phyloP scores from a whole-genome alignment of 2,888 invertebrate genomes.

The Sphaeridia pumilis region DNA sequence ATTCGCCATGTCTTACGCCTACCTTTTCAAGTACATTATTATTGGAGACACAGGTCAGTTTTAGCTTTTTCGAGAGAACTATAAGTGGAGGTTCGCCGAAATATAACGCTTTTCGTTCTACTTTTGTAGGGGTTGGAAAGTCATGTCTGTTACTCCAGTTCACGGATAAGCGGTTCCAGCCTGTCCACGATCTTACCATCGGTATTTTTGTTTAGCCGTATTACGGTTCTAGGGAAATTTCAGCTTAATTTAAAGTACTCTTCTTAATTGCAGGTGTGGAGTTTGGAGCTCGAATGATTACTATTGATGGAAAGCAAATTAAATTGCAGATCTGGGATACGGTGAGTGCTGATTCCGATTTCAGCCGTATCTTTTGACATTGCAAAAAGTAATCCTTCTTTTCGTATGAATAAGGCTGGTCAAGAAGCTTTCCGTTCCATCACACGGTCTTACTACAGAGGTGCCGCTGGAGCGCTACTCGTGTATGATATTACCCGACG shows the following conservation, averaged over 20 bases:
- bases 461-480: slow-evolving; percentile 94
- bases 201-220: no score
- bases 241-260: no score
- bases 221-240: no score
- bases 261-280: slow-evolving; percentile 80
- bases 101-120: no score
- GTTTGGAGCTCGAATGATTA: slow-evolving; percentile 99
- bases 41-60: slow-evolving; percentile 93
- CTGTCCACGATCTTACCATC: slow-evolving; percentile 86
- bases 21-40: slow-evolving; percentile 99
- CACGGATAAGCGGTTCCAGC: slow-evolving; percentile 54
- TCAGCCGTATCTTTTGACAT: no score
- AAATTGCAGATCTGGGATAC: slow-evolving; percentile 99
- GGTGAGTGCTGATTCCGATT: no score
- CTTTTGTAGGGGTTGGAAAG: slow-evolving; percentile 99
- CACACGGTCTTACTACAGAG: slow-evolving; percentile 96
- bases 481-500: slow-evolving; percentile 98
- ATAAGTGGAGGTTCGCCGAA: no score
- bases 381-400: no score
- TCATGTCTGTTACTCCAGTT: slow-evolving; percentile 98
- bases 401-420: no score
- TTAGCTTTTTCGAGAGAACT: no score
- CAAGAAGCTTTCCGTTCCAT: slow-evolving; percentile 85
- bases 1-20: slow-evolving; percentile 90
- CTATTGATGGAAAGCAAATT: slow-evolving; percentile 99